phyloP scores from a whole-genome alignment of 2,797 vertebrate genomes.

The Danio albolineatus region DNA sequence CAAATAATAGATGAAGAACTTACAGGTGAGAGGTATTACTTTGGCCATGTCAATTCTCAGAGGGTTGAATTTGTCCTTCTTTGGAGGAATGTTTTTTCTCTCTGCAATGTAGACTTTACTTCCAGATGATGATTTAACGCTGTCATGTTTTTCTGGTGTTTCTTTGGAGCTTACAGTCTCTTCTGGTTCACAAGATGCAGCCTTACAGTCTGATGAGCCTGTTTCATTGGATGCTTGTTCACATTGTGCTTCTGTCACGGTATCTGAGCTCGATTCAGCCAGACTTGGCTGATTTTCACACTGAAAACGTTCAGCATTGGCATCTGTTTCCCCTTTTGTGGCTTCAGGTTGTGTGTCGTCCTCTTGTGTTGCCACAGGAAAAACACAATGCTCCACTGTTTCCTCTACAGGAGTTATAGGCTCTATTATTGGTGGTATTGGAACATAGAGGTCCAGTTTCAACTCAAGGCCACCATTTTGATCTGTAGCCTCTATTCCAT shows the following conservation, averaged over 20 bases:
- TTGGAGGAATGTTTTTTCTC: slow-evolving; percentile 75
- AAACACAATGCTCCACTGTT: slow-evolving; percentile 22
- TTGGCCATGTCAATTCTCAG: slow-evolving; percentile 81
- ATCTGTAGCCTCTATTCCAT: slow-evolving; percentile 17
- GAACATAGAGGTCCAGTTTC: slow-evolving; percentile 55
- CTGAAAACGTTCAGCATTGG: background rate
- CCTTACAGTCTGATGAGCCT: slow-evolving; percentile 1
- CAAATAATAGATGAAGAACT: slow-evolving; percentile 39
- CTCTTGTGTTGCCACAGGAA: slow-evolving; percentile 3
- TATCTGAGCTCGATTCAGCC: background rate
- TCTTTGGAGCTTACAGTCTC: slow-evolving; percentile 9
- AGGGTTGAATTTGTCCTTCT: slow-evolving; percentile 79
- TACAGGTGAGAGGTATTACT: slow-evolving; percentile 75
- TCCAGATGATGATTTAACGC: background rate
- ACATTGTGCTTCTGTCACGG: background rate
- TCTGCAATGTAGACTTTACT: slow-evolving; percentile 48
- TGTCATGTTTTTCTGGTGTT: slow-evolving; percentile 18
- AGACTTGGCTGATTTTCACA: slow-evolving; percentile 12
- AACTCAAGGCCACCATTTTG: slow-evolving; percentile 43
- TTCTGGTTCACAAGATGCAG: background rate
- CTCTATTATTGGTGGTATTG: slow-evolving; percentile 55
- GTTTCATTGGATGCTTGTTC: background rate
- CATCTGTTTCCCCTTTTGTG: slow-evolving; percentile 7
- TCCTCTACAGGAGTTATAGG: slow-evolving; percentile 59
- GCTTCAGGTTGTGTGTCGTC: slow-evolving; percentile 23